phyloP scores from a whole-genome alignment of 2,888 invertebrate species.

The Hyposoter didymator region DNA sequence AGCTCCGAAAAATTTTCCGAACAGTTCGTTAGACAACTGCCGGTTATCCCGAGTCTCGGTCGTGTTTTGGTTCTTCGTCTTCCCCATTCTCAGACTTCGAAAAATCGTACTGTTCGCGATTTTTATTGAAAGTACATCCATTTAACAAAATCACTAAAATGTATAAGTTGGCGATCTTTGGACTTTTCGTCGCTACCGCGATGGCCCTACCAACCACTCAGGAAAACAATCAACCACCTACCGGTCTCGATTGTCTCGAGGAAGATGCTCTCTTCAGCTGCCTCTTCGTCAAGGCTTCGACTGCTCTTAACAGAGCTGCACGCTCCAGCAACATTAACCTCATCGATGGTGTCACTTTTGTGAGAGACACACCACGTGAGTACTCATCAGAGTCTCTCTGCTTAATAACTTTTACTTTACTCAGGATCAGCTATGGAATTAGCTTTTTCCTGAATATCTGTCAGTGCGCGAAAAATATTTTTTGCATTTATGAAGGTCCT shows the following conservation, averaged over 20 bases:
- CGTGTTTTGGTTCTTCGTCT: constrained; percentile 5
- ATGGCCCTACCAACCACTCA: constrained; percentile 79
- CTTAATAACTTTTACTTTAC: too few relatives aligned
- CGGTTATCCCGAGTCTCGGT: constrained; percentile 14
- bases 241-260: constrained; percentile 78
- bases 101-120: constrained; percentile 43
- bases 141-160: constrained; percentile 73
- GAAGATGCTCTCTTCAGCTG: constrained; percentile 86
- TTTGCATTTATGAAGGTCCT: neutral
- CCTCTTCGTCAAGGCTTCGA: constrained; percentile 86
- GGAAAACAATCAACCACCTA: constrained; percentile 61
- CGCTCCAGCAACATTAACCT: constrained; percentile 86
- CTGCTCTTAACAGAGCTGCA: constrained; percentile 86
- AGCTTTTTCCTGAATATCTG: neutral
- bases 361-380: constrained; percentile 82
- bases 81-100: constrained; percentile 9
- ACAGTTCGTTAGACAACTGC: constrained; percentile 62
- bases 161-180: constrained; percentile 83
- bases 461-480: neutral
- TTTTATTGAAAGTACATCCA: constrained; percentile 12
- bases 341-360: constrained; percentile 86
- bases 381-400: constrained; percentile 30
- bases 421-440: too few relatives aligned
- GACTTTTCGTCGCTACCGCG: constrained; percentile 78
- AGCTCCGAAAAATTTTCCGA: constrained; percentile 82